Evolutionary conservation across 37 sponge, comb jelly and placozoan genomes (phyloP), one percentile per base, ranked within the genome.

Genomic region (Chondrosia reniformis): DNA sequence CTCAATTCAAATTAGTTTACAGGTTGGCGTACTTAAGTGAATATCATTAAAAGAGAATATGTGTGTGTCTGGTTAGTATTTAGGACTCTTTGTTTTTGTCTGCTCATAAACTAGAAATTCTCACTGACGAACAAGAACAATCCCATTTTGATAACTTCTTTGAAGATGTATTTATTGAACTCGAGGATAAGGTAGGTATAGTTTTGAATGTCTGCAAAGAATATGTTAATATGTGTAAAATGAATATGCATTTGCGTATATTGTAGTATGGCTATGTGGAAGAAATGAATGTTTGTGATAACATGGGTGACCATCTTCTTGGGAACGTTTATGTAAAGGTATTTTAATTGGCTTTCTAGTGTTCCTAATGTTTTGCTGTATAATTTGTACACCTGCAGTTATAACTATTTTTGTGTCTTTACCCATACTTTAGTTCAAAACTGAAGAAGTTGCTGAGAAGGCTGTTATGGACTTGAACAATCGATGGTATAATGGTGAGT

Each of bases 221-320:
- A 12, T 49, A 19, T 49, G 12, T 19, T 15, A 19, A 49, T 15
- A 49, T 49, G 17, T 15, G 54, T 49, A 49, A 9, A 9, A 22
- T 25, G 63, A 9, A 25, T 62, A 12, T 24, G 30, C 45, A 2
- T 3, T 4, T 42, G 32, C 42, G 74, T 77, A 8, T 31, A 9
- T 22, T 80, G 25, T 59, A 86, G 79, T 92, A 92, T 80, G 98
- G 98, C 21, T 62, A 67, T n/a, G 95, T 97, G 76, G 98, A 97
- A 44, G 96, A 97, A 76, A 92, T 98, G 96, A 98, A 98, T 43
- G 87, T 98, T n/a, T 98, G 99, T 84, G 99, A 98, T 52, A 98
- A 98, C 46, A 85, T 98, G 4, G 99, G 99, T 3, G 99, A 98
- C 67, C 99, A 98, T 55, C 83, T 98, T 17, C 86, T 95, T 56